phyloP scores from a whole-genome alignment of 2,113 vertebrate genomes.

The Trematomus loennbergii region DNA sequence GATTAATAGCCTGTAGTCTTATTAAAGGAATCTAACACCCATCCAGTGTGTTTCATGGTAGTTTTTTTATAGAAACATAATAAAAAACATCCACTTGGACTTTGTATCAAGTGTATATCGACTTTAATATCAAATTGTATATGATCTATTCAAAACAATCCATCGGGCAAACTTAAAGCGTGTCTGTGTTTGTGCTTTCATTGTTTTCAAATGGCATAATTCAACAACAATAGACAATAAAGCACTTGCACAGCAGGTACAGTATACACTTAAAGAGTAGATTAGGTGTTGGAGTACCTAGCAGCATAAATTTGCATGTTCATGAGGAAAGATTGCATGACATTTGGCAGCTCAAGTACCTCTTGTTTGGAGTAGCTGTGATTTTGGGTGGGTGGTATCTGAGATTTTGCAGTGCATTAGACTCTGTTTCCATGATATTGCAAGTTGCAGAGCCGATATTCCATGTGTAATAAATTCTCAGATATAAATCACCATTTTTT shows the following conservation, averaged over 20 bases:
- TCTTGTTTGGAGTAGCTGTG: conserved; percentile 70
- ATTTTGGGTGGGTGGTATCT: conserved; percentile 45
- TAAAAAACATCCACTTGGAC: background rate
- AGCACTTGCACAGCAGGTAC: conserved; percentile 36
- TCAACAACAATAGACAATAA: conserved; percentile 40
- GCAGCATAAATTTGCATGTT: conserved; percentile 68
- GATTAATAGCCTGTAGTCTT: background rate
- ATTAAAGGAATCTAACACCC: background rate
- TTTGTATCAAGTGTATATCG: background rate
- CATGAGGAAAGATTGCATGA: conserved; percentile 57
- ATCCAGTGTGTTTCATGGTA: background rate
- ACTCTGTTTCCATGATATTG: conserved; percentile 26
- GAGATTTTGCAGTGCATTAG: conserved; percentile 38
- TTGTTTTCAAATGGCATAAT: conserved; percentile 41
- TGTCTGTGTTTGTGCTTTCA: conserved; percentile 9
- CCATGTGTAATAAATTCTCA: conserved; percentile 6
- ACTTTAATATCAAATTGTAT: background rate
- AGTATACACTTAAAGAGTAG: conserved; percentile 56
- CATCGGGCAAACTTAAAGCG: background rate
- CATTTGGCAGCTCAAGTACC: conserved; percentile 71
- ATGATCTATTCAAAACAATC: background rate
- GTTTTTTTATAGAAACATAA: conserved; percentile 2
- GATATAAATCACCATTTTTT: background rate
- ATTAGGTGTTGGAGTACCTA: conserved; percentile 62
- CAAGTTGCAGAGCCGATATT: conserved; percentile 32